phyloP scores from a whole-genome alignment of 2,113 vertebrate genomes.

The Candoia aspera region DNA sequence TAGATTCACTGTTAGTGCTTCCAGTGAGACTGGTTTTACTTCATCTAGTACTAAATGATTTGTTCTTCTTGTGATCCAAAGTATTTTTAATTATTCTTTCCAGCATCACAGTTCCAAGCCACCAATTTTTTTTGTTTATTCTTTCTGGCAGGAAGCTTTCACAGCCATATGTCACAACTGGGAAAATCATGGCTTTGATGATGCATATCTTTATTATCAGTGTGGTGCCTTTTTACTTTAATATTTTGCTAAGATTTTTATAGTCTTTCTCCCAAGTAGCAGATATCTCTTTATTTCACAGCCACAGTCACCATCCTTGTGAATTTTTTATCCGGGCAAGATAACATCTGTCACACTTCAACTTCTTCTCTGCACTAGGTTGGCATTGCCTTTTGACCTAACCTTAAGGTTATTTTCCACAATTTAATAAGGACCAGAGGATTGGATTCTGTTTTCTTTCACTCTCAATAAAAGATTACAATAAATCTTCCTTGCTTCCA shows the following conservation, averaged over 20 bases:
- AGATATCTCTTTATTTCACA: background rate
- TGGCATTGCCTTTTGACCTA: background rate
- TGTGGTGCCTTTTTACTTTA: background rate
- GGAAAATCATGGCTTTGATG: background rate
- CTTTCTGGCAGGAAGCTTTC: background rate
- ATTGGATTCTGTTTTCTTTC: background rate
- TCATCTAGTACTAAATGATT: background rate
- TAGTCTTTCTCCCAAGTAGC: background rate
- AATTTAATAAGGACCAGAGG: background rate
- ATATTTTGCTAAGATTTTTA: background rate
- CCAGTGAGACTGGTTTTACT: background rate
- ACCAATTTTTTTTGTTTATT: background rate
- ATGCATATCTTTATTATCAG: background rate
- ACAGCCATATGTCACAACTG: background rate
- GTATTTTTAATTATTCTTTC: background rate
- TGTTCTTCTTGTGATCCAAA: background rate
- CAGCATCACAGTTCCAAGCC: background rate
- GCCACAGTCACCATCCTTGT: background rate
- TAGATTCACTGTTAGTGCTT: background rate
- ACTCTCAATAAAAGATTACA: background rate
- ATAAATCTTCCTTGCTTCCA: background rate
- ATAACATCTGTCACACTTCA: background rate
- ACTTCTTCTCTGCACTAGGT: background rate
- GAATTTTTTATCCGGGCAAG: background rate
- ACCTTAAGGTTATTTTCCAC: background rate